These are phyloP conservation scores for Heterochromis multidens DNA, from an alignment of 2,113 vertebrate genomes.

Conservation along the genomic window DNA sequence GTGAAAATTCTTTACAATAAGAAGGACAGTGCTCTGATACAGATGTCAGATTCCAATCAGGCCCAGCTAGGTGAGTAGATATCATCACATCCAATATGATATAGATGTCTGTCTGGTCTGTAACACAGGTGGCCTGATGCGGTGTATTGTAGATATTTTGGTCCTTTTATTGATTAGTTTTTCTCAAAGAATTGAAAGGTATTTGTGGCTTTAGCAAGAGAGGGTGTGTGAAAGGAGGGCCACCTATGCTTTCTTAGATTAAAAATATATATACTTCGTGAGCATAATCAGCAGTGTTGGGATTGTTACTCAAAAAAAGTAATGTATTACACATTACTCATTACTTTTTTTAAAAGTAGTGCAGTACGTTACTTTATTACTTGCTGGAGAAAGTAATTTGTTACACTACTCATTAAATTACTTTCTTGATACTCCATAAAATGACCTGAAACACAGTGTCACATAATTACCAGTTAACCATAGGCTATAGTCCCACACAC, in stretches of 20 bases:
- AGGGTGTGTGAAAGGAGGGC: no score
- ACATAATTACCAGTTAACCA: not conserved
- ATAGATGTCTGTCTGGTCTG: not conserved
- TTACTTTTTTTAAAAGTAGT: not conserved
- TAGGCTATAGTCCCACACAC: not conserved
- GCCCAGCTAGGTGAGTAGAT: slow-evolving; percentile 90
- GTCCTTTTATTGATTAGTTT: not conserved
- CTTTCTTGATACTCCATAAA: not conserved
- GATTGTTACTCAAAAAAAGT: no score
- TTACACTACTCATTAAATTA: not conserved
- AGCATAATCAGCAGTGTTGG: no score
- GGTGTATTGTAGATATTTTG: not conserved
- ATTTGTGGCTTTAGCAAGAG: no score
- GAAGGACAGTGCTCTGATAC: slow-evolving; percentile 98
- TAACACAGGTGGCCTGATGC: not conserved
- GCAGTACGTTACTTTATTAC: not conserved
- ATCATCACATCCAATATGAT: not conserved
- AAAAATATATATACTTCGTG: no score
- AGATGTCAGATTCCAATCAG: slow-evolving; percentile 96
- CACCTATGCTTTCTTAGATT: no score
- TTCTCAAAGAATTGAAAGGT: no score
- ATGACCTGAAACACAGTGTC: not conserved
- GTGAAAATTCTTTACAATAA: slow-evolving; percentile 99
- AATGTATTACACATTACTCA: no score
- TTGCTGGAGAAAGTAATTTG: not conserved